Percentiles rank a stretch among this genome's conserved stretches.
phyloP scores from a whole-genome alignment of 2,888 invertebrate genomes.

The Aspidapion aeneum region DNA sequence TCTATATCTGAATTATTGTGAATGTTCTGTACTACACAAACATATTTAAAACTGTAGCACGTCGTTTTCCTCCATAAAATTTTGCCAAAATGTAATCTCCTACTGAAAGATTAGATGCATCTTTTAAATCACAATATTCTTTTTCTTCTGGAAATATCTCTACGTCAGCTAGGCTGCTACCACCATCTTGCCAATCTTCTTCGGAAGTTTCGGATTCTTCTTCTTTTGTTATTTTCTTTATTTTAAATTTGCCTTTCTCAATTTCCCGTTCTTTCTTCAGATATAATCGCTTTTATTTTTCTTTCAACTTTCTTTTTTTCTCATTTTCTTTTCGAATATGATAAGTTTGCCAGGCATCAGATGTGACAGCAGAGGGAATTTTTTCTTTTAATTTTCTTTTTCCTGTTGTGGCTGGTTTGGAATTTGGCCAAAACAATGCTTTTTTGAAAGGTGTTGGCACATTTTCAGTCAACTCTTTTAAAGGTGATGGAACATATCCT shows the following conservation, averaged over 20 bases:
- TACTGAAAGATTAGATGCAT: not conserved
- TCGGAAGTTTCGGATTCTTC: not conserved
- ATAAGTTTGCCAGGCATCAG: too few species aligned
- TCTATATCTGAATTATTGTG: not conserved
- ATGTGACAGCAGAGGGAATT: not conserved
- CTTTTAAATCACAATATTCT: not conserved
- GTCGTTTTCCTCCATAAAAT: not conserved
- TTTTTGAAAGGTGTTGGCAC: constrained; percentile 4
- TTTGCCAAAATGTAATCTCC: not conserved
- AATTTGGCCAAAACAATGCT: constrained; percentile 4
- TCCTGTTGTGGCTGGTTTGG: not conserved
- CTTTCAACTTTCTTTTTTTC: too few species aligned
- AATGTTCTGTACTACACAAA: not conserved
- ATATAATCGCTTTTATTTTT: too few species aligned
- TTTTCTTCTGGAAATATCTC: not conserved
- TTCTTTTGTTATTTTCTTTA: not conserved
- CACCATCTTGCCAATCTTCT: not conserved
- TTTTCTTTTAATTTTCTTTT: too few species aligned
- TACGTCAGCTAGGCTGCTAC: not conserved
- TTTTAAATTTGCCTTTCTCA: not conserved
- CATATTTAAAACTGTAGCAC: not conserved
- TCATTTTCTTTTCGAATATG: too few species aligned
- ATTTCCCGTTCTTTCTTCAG: not conserved
- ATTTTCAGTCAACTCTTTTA: not conserved
- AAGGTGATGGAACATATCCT: not conserved